Percentiles rank a stretch among this genome's conserved stretches.
phyloP scores from a whole-genome alignment of 1,140 invertebrate genomes.

The Ceratina australensis region DNA sequence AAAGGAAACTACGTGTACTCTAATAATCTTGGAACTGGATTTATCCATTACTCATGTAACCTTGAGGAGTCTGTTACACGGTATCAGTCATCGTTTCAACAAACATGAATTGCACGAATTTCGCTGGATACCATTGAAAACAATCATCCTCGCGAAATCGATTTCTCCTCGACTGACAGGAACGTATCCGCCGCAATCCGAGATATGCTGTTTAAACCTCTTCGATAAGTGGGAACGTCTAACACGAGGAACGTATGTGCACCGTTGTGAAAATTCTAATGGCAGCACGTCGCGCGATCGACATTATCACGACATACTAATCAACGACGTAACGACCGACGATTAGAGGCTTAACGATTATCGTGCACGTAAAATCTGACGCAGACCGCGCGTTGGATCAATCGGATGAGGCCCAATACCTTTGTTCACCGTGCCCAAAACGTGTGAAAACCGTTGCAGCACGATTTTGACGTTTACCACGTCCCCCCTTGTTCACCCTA shows the following conservation, averaged over 20 bases:
- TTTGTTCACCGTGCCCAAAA: constrained; percentile 31
- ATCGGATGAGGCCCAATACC: constrained; percentile 11
- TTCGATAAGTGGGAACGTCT: not conserved
- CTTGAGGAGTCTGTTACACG: constrained; percentile 33
- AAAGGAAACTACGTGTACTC: not conserved
- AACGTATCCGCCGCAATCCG: not conserved
- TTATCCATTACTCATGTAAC: constrained; percentile 41
- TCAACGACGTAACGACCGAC: not conserved
- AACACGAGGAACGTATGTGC: constrained; percentile 14
- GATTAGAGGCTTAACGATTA: constrained; percentile 2
- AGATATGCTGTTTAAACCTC: not conserved
- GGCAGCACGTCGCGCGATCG: constrained; percentile 55
- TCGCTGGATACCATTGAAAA: not conserved
- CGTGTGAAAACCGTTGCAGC: constrained; percentile 24
- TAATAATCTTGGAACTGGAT: not conserved
- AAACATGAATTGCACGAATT: constrained; percentile 18
- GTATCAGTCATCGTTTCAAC: constrained; percentile 21
- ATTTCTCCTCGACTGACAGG: not conserved
- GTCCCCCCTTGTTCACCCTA: constrained; percentile 52
- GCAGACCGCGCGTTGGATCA: not conserved
- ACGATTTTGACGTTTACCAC: constrained; percentile 67
- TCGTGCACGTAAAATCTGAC: not conserved
- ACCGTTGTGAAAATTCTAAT: constrained; percentile 38
- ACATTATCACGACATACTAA: constrained; percentile 28
- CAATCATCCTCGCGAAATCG: not conserved